Evolutionary conservation across 2,113 vertebrate species (phyloP).

Genomic region (Prunella fulvescens): DNA sequence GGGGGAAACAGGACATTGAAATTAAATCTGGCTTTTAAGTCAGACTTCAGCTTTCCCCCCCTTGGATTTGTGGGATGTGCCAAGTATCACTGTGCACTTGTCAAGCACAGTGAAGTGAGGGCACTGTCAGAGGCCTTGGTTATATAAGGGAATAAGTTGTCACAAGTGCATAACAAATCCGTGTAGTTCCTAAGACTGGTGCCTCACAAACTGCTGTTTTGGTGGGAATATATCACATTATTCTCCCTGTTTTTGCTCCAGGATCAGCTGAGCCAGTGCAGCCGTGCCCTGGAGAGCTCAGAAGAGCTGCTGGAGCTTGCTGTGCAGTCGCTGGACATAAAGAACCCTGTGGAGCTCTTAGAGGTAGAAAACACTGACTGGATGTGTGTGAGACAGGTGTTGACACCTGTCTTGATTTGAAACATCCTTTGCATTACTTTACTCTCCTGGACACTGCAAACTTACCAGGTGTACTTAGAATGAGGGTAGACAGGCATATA

Average conservation of each 20-base stretch:
- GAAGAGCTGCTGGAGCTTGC: conserved; percentile 88
- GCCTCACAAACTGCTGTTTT: not conserved
- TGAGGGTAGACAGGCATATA: not conserved
- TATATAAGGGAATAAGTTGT: not conserved
- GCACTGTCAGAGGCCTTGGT: not conserved
- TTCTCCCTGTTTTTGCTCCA: conserved; percentile 29
- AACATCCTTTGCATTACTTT: not conserved
- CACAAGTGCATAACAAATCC: not conserved
- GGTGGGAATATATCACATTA: not conserved
- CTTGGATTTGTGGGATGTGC: not conserved
- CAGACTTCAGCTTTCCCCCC: not conserved
- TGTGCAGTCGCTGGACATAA: conserved; percentile 79
- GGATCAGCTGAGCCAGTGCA: conserved; percentile 85
- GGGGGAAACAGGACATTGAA: not conserved
- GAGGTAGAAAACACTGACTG: conserved; percentile 72
- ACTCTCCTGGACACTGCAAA: not conserved
- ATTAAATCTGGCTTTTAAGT: not conserved
- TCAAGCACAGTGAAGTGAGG: not conserved
- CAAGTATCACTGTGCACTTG: not conserved
- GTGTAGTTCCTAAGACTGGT: not conserved
- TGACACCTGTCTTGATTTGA: not conserved
- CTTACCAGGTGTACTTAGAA: not conserved
- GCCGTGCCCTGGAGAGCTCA: conserved; percentile 81
- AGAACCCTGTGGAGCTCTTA: conserved; percentile 82
- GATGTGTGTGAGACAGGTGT: not conserved